Evolutionary conservation across 1,140 invertebrate species (phyloP), one percentile per base, ranked within the genome.

Genomic region (Hypsibius dujardini): DNA sequence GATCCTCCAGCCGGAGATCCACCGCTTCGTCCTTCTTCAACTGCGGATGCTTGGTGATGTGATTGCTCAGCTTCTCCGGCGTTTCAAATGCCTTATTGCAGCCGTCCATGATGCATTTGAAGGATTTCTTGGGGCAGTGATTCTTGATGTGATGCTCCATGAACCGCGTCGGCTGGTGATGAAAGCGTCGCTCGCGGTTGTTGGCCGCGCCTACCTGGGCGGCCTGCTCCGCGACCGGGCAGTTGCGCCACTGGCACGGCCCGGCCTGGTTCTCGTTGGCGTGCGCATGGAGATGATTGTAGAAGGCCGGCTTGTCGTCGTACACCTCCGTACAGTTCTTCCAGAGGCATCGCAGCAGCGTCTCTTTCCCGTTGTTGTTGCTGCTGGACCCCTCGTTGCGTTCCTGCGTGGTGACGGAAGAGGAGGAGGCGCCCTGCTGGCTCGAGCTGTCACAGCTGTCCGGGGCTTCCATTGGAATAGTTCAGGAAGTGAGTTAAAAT

Each of bases 261-360:
- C 50, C 50, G 50, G 50, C 50, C 50, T 7, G 7, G 50, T 56
- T 56, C 50, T 56, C 50, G n/a, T 7, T 56, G n/a, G 50, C 50
- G n/a, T 56, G 50, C 7, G 7, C 7, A 7, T 56, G 50, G 50
- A 56, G 50, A n/a, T 56, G 50, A 56, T 7, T 56, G 7, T n/a
- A 56, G 50, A 56, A 56, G 7, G 50, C 50, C 50, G n/a, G 7
- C 7, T 7, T n/a, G n/a, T 56, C 50, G 50, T 56, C 50, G 50
- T n/a, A 56, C 7, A 56, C 50, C 50, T 56, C 50, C n/a, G 7
- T n/a, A n/a, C 50, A 56, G 50, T 56, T n/a, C n/a, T 56, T 56
- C 50, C 50, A 56, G n/a, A 56, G 50, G n/a, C 50, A 56, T n/a
- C 7, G 50, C n/a, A 56, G n/a, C n/a, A n/a, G n/a, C n/a, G n/a